Evolutionary conservation across 2,113 vertebrate species (phyloP).

Genomic region (Engystomops pustulosus): DNA sequence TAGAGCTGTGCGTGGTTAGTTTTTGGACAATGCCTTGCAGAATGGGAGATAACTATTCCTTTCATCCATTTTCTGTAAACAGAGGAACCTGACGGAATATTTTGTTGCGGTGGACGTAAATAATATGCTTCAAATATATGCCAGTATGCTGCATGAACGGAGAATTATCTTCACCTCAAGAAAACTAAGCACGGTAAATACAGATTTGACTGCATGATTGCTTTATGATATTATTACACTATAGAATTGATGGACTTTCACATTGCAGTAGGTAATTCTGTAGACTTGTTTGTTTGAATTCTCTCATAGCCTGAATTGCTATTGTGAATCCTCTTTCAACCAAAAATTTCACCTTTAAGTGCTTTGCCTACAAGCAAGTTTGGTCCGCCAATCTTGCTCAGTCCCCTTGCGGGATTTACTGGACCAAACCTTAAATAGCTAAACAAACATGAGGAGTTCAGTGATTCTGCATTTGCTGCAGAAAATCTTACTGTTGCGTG

Average conservation of each 20-base stretch:
- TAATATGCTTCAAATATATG: slow-evolving; percentile 97
- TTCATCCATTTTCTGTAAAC: slow-evolving; percentile 61
- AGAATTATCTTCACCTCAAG: slow-evolving; percentile 94
- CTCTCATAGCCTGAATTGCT: too few relatives aligned
- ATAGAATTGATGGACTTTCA: neutral
- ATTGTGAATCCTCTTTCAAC: too few relatives aligned
- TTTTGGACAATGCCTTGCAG: neutral
- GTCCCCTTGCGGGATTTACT: too few relatives aligned
- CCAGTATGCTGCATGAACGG: slow-evolving; percentile 95
- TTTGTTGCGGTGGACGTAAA: slow-evolving; percentile 97
- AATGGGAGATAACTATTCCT: neutral
- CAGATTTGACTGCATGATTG: neutral
- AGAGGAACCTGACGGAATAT: slow-evolving; percentile 98
- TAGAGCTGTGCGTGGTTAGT: neutral
- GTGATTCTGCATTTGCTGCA: too few relatives aligned
- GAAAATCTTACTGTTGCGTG: too few relatives aligned
- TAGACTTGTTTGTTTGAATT: too few relatives aligned
- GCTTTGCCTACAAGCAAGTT: too few relatives aligned
- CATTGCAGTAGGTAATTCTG: too few relatives aligned
- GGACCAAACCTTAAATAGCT: too few relatives aligned
- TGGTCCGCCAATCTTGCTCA: too few relatives aligned
- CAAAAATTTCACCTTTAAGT: too few relatives aligned
- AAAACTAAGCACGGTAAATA: slow-evolving; percentile 97
- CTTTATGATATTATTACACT: neutral
- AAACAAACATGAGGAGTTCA: too few relatives aligned